These are phyloP conservation scores for Phalanger gymnotis DNA, from an alignment of 2,797 vertebrate genomes.

Conservation along the genomic window DNA sequence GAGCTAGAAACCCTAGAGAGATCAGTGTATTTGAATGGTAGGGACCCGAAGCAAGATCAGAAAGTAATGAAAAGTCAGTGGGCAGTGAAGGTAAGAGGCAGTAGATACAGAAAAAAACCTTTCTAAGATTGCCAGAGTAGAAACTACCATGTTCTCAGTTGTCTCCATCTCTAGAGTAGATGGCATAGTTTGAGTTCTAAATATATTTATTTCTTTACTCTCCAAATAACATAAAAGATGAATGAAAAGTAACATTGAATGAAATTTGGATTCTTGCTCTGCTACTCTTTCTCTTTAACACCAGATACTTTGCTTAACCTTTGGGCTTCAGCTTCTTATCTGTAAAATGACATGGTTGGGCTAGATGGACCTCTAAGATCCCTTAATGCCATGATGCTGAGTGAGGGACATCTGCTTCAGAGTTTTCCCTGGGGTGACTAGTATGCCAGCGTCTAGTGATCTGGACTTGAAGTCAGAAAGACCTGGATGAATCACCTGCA, in stretches of 20 bases:
- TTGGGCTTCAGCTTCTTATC: background rate
- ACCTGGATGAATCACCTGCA: background rate
- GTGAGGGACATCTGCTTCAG: too few relatives aligned
- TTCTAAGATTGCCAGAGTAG: background rate
- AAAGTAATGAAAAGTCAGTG: background rate
- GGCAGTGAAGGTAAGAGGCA: background rate
- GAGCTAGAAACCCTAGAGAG: background rate
- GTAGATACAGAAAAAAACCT: background rate
- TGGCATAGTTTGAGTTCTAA: fast-evolving
- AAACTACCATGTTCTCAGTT: fast-evolving
- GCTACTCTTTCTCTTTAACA: background rate
- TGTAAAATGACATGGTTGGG: background rate
- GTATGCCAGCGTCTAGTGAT: background rate
- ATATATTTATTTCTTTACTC: fast-evolving
- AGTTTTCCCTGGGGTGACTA: too few relatives aligned
- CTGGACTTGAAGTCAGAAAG: background rate
- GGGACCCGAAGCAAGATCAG: background rate
- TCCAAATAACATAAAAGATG: background rate
- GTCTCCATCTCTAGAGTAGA: background rate
- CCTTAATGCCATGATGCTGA: background rate
- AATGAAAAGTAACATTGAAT: background rate
- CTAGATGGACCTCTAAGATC: background rate
- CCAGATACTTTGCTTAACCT: background rate
- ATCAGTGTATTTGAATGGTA: background rate
- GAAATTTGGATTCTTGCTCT: background rate